Conservation (phyloP, 2,113 vertebrate species). For the Nettapus auritus region DNA sequence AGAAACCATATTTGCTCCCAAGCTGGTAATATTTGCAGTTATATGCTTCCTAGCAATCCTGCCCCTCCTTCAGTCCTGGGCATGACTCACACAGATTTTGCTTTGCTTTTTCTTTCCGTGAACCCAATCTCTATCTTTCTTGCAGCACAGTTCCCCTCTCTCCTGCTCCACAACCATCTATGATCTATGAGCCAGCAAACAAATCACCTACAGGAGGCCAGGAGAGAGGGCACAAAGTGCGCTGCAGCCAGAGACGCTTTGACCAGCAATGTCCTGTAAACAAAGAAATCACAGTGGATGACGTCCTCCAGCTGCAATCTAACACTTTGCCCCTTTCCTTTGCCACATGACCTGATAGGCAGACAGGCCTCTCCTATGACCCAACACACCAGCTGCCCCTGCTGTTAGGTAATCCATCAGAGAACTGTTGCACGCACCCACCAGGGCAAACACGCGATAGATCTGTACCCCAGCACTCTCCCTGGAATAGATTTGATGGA, state of each 20-base stretch:
- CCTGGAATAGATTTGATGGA: background rate
- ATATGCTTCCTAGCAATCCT: background rate
- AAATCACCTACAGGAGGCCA: background rate
- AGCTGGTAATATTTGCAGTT: background rate
- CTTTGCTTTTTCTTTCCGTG: background rate
- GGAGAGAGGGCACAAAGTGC: background rate
- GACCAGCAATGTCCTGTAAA: slow-evolving; percentile 2
- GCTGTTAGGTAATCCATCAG: background rate
- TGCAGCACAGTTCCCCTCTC: background rate
- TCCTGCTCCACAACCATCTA: background rate
- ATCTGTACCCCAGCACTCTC: accelerated
- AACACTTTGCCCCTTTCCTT: slow-evolving; percentile 40
- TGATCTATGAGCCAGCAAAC: background rate
- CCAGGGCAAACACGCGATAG: background rate
- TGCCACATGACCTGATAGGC: background rate
- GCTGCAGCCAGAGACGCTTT: background rate
- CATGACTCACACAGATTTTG: background rate
- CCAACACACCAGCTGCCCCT: background rate
- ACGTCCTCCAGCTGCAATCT: background rate
- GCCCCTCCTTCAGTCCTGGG: background rate
- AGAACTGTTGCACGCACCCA: background rate
- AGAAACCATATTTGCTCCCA: background rate
- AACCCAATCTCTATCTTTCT: background rate
- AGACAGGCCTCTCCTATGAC: background rate
- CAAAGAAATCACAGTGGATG: background rate